Evolutionary conservation across 2,797 vertebrate species (phyloP).

Genomic region (Octomys mimax): DNA sequence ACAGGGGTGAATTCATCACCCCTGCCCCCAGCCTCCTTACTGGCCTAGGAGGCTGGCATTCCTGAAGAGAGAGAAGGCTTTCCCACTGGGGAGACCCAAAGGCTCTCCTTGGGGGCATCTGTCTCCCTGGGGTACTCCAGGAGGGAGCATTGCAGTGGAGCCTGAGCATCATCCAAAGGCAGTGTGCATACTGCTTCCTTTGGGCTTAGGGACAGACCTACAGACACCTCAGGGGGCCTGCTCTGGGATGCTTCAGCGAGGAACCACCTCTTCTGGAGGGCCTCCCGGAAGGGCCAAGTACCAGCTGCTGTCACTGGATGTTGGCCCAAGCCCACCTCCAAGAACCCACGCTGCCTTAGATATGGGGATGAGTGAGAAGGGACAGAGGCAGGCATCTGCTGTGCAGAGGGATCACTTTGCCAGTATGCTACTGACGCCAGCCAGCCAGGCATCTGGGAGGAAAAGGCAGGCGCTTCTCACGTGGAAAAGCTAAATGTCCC

Average conservation of each 20-base stretch:
- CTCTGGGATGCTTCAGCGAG: not conserved
- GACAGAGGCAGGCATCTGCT: not conserved
- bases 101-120: not conserved
- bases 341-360: not conserved
- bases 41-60: not conserved
- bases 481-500: conserved; percentile 32
- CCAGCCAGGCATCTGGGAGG: conserved; percentile 4
- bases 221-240: not conserved
- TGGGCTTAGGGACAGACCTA: not conserved
- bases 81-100: not conserved
- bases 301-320: not conserved
- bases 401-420: not conserved
- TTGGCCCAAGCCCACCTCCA: not conserved
- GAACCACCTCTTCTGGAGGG: not conserved
- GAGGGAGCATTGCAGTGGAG: not conserved
- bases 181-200: not conserved
- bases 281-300: not conserved
- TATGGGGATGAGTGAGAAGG: accelerated
- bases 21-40: not conserved
- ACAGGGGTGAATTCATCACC: not conserved
- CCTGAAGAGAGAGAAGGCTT: not conserved
- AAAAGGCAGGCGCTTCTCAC: not conserved
- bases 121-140: not conserved
- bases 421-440: not conserved
- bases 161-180: accelerated